phyloP scores from a whole-genome alignment of 2,113 vertebrate genomes.

The Crotalus tigris region DNA sequence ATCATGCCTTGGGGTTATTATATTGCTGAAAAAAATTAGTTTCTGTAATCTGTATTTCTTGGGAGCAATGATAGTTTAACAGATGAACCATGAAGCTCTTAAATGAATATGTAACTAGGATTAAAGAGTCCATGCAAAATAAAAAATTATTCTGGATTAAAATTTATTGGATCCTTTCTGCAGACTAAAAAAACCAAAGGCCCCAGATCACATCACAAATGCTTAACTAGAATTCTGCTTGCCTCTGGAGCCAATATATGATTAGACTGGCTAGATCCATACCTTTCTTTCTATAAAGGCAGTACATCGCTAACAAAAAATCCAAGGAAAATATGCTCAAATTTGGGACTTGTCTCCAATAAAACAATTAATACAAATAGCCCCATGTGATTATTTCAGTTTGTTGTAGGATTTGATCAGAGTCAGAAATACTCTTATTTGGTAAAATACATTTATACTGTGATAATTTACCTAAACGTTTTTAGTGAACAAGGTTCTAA shows the following conservation, averaged over 20 bases:
- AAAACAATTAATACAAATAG: slow-evolving; percentile 14
- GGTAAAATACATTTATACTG: background rate
- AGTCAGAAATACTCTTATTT: slow-evolving; percentile 26
- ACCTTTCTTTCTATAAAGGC: slow-evolving; percentile 3
- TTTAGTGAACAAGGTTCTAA: background rate
- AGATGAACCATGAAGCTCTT: background rate
- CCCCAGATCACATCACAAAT: slow-evolving; percentile 18
- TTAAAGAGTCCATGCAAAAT: background rate
- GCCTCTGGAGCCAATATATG: slow-evolving; percentile 25
- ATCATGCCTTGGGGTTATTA: background rate
- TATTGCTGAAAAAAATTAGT: background rate
- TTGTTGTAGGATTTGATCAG: slow-evolving; percentile 11
- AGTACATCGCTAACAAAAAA: slow-evolving; percentile 10
- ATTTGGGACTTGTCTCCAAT: slow-evolving; percentile 8
- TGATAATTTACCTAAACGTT: background rate
- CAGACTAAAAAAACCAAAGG: background rate
- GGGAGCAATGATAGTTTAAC: background rate
- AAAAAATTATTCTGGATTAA: background rate
- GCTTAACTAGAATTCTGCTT: slow-evolving; percentile 17
- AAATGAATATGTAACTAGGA: background rate
- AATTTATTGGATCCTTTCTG: background rate
- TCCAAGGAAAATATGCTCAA: slow-evolving; percentile 18
- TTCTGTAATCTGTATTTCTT: background rate
- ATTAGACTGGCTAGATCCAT: background rate
- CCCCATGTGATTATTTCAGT: background rate